phyloP scores from a whole-genome alignment of 2,797 vertebrate species.

The Rousettus madagascariensis region DNA sequence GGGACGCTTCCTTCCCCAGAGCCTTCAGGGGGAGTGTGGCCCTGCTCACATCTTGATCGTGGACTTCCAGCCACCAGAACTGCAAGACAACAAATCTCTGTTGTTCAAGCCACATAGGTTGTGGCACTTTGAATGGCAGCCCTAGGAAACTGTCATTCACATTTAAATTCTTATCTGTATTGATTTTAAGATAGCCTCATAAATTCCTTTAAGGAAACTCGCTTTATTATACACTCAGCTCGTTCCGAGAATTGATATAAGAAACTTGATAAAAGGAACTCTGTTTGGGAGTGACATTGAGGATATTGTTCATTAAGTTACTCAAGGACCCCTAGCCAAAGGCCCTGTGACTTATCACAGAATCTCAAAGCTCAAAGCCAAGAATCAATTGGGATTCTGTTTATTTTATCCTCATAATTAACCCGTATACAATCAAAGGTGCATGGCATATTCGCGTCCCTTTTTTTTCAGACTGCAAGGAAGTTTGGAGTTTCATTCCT shows the following conservation, averaged over 20 bases:
- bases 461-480: not conserved
- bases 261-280: not conserved
- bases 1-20: not conserved
- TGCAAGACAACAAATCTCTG: not conserved
- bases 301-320: not conserved
- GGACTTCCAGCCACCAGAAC: not conserved
- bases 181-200: not conserved
- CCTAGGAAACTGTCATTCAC: not conserved
- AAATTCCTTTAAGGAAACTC: not conserved
- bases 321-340: not conserved
- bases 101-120: not conserved
- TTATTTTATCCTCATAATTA: not conserved
- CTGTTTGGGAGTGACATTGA: not conserved
- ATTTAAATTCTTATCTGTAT: not conserved
- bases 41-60: not conserved
- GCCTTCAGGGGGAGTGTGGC: not conserved
- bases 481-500: not conserved
- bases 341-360: not conserved
- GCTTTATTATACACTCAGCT: not conserved
- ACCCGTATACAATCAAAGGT: not conserved
- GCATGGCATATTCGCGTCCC: accelerated
- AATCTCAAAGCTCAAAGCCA: not conserved
- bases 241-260: not conserved
- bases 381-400: not conserved
- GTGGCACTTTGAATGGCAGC: not conserved